phyloP scores from a whole-genome alignment of 2,888 invertebrate species.

The Calameuta idolon region DNA sequence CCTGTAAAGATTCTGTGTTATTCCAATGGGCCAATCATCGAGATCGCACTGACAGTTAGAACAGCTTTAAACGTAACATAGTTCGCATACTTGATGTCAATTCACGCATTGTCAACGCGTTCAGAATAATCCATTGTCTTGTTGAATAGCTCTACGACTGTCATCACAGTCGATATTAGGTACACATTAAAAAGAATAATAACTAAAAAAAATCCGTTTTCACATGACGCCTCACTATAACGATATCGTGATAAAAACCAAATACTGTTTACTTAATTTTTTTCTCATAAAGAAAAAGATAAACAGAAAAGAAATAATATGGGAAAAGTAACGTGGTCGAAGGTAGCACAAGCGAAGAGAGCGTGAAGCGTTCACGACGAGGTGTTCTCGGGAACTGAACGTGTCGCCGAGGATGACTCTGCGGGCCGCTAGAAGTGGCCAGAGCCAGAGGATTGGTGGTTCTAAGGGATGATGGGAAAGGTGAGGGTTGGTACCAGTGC shows the following conservation, averaged over 20 bases:
- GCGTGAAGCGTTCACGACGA: slow-evolving; percentile 45
- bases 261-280: not conserved
- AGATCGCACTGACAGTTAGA: not conserved
- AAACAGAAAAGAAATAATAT: slow-evolving; percentile 4
- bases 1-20: slow-evolving; percentile 9
- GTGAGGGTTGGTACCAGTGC: slow-evolving; percentile 19
- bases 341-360: not conserved
- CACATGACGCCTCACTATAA: not conserved
- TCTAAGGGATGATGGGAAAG: slow-evolving; percentile 34
- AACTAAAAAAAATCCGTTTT: not conserved
- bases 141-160: not conserved
- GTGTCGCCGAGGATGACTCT: slow-evolving; percentile 29
- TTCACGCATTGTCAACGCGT: not conserved
- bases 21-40: slow-evolving; percentile 16
- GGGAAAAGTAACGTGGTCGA: not conserved
- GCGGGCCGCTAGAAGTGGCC: slow-evolving; percentile 22
- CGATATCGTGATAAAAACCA: not conserved
- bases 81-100: not conserved
- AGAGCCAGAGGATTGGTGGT: slow-evolving; percentile 34
- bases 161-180: not conserved
- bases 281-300: not conserved
- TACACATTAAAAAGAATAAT: not conserved
- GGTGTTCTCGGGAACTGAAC: slow-evolving; percentile 54
- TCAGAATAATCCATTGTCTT: not conserved
- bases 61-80: too few relatives aligned